A percentile compares a stretch with the other conserved stretches of the same genome.
phyloP scores from a whole-genome alignment of 1,140 invertebrate species.

The Xylocopa sonorina region DNA sequence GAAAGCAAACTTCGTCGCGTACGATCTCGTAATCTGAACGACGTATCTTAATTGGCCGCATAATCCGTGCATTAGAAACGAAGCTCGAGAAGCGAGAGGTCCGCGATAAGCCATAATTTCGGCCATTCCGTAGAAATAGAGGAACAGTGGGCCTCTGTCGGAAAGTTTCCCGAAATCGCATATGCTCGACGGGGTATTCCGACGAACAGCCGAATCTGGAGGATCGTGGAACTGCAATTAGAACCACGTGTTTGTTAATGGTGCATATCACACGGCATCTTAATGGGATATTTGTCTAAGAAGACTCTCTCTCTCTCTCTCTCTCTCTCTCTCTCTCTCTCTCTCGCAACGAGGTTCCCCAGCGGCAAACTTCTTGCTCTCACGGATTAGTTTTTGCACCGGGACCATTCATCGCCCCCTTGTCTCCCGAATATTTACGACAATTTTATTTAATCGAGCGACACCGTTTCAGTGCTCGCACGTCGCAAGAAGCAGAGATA shows the following conservation, averaged over 20 bases:
- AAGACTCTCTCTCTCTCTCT: no score
- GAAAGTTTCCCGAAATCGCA: constrained; percentile 49
- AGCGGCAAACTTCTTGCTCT: not conserved
- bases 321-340: no score
- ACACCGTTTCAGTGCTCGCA: not conserved
- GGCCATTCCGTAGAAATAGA: not conserved
- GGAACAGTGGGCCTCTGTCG: constrained; percentile 35
- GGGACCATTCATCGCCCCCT: no score
- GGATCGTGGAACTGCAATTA: constrained; percentile 50
- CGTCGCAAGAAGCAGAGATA: no score
- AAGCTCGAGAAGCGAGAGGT: not conserved
- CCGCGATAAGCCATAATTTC: constrained; percentile 3
- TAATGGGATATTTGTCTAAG: constrained; percentile 48
- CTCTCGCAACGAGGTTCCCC: no score
- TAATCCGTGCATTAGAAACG: no score
- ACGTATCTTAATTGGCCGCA: no score
- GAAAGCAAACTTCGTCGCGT: no score
- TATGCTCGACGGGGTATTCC: constrained; percentile 45
- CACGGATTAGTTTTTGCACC: not conserved
- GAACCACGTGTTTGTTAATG: constrained; percentile 59
- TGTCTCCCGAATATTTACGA: not conserved
- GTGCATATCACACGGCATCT: constrained; percentile 28
- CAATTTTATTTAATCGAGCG: not conserved
- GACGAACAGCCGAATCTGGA: constrained; percentile 39
- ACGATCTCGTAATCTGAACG: no score